Evolutionary conservation across 1,140 invertebrate genomes (phyloP).

Genomic region (Armadillidium nasatum): DNA sequence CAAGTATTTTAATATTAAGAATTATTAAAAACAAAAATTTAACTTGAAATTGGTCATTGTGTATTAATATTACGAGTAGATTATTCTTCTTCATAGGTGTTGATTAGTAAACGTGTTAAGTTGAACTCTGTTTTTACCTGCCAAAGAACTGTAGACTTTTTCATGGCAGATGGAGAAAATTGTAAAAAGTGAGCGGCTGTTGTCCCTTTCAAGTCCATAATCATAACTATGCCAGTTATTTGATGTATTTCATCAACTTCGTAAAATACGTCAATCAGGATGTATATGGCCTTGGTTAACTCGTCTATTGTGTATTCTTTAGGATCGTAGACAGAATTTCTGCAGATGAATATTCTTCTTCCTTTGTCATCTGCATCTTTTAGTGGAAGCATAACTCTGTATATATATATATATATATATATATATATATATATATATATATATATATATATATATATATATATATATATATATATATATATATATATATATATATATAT

Average conservation of each 20-base stretch:
- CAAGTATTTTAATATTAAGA: too few species aligned
- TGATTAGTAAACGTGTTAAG: too few species aligned
- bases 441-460: too few species aligned
- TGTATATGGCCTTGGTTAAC: not conserved
- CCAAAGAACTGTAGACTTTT: constrained; percentile 54
- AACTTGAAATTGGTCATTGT: too few species aligned
- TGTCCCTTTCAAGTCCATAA: constrained; percentile 59
- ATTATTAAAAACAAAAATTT: too few species aligned
- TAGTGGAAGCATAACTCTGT: too few species aligned
- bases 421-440: too few species aligned
- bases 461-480: too few species aligned
- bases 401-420: too few species aligned
- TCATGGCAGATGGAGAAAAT: constrained; percentile 57
- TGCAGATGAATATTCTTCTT: constrained; percentile 23
- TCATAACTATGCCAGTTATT: constrained; percentile 56
- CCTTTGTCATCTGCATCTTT: constrained; percentile 32
- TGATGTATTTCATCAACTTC: constrained; percentile 53
- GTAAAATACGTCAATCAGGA: constrained; percentile 53
- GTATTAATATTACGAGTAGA: too few species aligned
- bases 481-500: too few species aligned
- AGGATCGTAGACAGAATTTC: constrained; percentile 18
- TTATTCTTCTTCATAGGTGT: too few species aligned
- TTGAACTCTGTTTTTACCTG: constrained; percentile 20
- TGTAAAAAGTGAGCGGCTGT: constrained; percentile 59
- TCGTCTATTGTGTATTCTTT: constrained; percentile 14